Conservation (phyloP, 2,888 invertebrate species). For the Scaptomyza tumidula region DNA sequence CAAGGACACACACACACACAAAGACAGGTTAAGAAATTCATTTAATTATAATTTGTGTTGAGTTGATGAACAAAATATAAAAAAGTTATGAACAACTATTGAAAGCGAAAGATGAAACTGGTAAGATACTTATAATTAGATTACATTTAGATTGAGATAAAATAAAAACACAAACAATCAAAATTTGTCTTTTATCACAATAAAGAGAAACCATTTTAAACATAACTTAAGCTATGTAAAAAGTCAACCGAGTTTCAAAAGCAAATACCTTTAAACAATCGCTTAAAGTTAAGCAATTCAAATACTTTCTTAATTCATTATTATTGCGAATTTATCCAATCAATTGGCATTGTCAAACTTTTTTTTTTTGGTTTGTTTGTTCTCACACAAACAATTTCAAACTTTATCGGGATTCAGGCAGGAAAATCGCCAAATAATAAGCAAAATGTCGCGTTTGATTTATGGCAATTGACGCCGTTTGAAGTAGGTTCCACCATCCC, state of each 20-base stretch:
- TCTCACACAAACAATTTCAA: conserved; percentile 25
- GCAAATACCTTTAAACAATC: neutral
- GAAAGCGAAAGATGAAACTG: neutral
- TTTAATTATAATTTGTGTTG: conserved; percentile 1
- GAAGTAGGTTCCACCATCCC: conserved; percentile 41
- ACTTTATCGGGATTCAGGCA: conserved; percentile 35
- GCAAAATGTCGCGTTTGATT: conserved; percentile 77
- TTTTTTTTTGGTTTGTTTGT: conserved; percentile 38
- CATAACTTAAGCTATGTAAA: neutral
- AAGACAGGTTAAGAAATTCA: conserved; percentile 2
- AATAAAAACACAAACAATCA: neutral
- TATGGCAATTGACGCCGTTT: conserved; percentile 66
- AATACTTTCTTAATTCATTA: neutral
- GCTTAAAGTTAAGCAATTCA: neutral
- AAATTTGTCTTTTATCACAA: neutral
- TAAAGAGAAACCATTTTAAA: too few species aligned
- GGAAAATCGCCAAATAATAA: conserved; percentile 75
- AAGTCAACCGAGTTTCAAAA: neutral
- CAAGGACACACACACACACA: conserved; percentile 44
- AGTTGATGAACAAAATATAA: conserved; percentile 1
- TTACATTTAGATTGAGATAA: neutral
- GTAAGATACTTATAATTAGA: neutral
- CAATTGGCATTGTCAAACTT: conserved; percentile 41
- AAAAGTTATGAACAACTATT: neutral
- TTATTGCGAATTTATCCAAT: conserved; percentile 45